These are phyloP conservation scores for Drosophila recens DNA, from an alignment of 2,888 invertebrate species.

Conservation along the genomic window DNA sequence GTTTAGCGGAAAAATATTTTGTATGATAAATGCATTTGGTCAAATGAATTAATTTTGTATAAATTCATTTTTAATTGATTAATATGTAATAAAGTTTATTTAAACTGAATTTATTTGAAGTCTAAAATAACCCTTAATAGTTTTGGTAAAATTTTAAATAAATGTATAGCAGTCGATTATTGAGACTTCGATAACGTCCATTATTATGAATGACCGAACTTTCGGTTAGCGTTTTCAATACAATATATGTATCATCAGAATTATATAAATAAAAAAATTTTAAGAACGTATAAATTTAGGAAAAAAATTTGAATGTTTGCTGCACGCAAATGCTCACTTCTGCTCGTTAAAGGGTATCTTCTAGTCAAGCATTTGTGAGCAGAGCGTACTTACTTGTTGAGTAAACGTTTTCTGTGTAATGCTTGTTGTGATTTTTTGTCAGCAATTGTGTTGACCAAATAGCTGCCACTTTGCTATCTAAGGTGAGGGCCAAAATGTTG, in stretches of 20 bases:
- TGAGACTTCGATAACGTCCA: background rate
- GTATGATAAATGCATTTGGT: background rate
- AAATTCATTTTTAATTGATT: background rate
- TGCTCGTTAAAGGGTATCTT: background rate
- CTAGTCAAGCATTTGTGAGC: background rate
- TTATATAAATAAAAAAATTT: too few relatives aligned
- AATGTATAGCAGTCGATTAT: background rate
- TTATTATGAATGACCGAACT: background rate
- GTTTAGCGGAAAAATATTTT: too few relatives aligned
- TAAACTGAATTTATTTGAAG: background rate
- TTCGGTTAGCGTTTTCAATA: background rate
- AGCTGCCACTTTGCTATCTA: constrained; percentile 43
- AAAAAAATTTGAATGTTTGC: background rate
- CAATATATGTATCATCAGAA: too few relatives aligned
- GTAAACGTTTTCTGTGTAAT: constrained; percentile 25
- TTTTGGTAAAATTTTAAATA: background rate
- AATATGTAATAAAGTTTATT: background rate
- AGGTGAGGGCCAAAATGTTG: constrained; percentile 23
- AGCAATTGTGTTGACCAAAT: constrained; percentile 58
- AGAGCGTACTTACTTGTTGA: constrained; percentile 14
- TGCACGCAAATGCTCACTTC: background rate
- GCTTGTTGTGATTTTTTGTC: constrained; percentile 18
- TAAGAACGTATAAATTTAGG: background rate
- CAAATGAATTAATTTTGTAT: background rate
- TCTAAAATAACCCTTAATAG: background rate